A percentile compares a stretch with the other conserved stretches of the same genome.
These are phyloP conservation scores for Acanthosepion pharaonis DNA, from an alignment of 2,888 invertebrate genomes.

Conservation along the genomic window DNA sequence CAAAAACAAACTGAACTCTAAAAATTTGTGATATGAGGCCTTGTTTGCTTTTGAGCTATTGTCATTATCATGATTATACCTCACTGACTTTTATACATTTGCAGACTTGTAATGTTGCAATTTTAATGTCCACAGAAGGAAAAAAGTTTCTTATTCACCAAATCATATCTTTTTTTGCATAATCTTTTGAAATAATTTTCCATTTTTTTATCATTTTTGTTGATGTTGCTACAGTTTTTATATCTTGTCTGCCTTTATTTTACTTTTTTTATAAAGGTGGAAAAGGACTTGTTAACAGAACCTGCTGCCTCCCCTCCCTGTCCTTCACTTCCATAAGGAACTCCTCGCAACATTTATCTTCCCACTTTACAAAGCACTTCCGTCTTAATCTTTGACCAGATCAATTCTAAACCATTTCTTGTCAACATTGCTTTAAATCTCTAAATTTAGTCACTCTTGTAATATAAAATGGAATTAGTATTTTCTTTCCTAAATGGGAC, in stretches of 20 bases:
- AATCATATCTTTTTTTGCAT: neutral
- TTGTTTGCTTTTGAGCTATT: neutral
- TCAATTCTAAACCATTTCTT: too few species aligned
- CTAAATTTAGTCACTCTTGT: too few species aligned
- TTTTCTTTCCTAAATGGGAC: too few species aligned
- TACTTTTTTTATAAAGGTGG: constrained; percentile 15
- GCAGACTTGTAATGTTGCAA: neutral
- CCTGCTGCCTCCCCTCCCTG: neutral
- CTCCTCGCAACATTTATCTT: too few species aligned
- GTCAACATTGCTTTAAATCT: too few species aligned
- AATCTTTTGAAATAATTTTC: constrained; percentile 6
- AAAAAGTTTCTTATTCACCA: neutral
- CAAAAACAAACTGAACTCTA: neutral
- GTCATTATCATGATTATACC: too few species aligned
- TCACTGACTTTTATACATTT: neutral
- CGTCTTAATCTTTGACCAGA: too few species aligned
- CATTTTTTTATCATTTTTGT: neutral
- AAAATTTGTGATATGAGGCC: constrained; percentile 1
- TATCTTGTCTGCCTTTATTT: neutral
- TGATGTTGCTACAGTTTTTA: neutral
- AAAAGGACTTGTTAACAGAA: neutral
- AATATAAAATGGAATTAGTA: too few species aligned
- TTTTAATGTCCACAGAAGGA: neutral
- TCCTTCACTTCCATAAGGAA: too few species aligned
- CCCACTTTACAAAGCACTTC: too few species aligned